Evolutionary conservation across 2,888 invertebrate species (phyloP).

Genomic region (Metacarcinus magister): DNA sequence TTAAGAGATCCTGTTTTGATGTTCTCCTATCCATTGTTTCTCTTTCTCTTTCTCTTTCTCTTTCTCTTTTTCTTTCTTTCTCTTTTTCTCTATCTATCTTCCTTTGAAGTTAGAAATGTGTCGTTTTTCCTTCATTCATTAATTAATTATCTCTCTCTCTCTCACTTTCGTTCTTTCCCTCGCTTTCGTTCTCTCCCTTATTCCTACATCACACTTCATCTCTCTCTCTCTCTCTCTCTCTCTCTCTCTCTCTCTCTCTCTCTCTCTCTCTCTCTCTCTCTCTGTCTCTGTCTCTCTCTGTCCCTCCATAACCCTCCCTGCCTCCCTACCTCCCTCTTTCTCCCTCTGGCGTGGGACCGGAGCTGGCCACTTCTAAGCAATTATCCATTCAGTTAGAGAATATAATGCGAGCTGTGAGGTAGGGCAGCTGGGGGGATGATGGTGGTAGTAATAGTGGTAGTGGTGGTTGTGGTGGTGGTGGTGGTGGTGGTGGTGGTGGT

Average conservation of each 20-base stretch:
- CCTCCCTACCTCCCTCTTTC: constrained; percentile 3
- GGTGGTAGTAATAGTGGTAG: neutral
- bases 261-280: neutral
- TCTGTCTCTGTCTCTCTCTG: neutral
- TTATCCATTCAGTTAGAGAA: neutral
- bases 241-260: constrained; percentile 44
- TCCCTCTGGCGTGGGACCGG: neutral
- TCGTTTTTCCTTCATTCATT: neutral
- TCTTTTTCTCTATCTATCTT: neutral
- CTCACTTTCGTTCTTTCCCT: neutral
- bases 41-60: constrained; percentile 57
- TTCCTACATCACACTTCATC: no score
- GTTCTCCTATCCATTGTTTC: neutral
- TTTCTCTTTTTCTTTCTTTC: neutral
- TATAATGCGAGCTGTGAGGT: neutral
- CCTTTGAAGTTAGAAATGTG: neutral
- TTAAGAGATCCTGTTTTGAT: no score
- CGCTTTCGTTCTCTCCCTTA: neutral
- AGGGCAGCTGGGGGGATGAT: neutral
- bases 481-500: no score
- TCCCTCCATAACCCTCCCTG: neutral
- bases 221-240: neutral
- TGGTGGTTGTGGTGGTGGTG: no score
- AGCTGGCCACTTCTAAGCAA: neutral
- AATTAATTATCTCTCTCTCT: neutral